Conservation (phyloP, 30 jellyfish, hydroid and myxozoan genomes). For the Cassiopea xamachana region DNA sequence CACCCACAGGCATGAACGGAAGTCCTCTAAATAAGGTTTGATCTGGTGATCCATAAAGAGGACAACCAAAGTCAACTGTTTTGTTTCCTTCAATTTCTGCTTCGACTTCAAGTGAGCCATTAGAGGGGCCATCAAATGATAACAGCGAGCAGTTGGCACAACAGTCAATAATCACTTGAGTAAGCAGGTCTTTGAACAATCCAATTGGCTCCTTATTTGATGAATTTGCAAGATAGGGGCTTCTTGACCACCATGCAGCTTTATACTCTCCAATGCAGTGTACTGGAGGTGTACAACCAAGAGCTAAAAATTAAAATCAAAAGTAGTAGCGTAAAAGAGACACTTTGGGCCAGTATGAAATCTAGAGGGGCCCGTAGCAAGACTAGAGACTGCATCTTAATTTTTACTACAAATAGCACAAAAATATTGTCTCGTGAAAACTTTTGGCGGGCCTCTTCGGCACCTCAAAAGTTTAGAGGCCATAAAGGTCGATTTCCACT, state of each 20-base stretch:
- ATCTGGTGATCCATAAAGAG: constrained; percentile 92
- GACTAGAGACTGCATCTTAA: too few species aligned
- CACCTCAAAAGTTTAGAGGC: too few species aligned
- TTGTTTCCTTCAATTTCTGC: constrained; percentile 67
- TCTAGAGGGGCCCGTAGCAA: too few species aligned
- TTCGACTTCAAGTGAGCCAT: constrained; percentile 85
- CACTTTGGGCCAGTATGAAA: too few species aligned
- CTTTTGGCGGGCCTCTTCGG: too few species aligned
- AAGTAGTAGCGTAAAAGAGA: neutral
- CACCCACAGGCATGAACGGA: constrained; percentile 92
- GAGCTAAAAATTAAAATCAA: constrained; percentile 55
- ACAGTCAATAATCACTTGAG: constrained; percentile 58
- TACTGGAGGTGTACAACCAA: constrained; percentile 96
- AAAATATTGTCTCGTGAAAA: too few species aligned
- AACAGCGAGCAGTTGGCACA: constrained; percentile 85
- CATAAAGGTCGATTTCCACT: too few species aligned
- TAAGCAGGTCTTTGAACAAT: constrained; percentile 84
- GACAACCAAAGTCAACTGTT: constrained; percentile 92
- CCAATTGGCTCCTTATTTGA: constrained; percentile 79
- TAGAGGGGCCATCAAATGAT: constrained; percentile 76
- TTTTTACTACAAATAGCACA: too few species aligned
- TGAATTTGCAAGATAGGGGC: constrained; percentile 81
- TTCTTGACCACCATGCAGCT: constrained; percentile 97
- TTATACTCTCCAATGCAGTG: constrained; percentile 86
- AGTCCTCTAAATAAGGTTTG: constrained; percentile 85